phyloP scores from a whole-genome alignment of 2,113 vertebrate species.

The Daphoenositta chrysoptera region DNA sequence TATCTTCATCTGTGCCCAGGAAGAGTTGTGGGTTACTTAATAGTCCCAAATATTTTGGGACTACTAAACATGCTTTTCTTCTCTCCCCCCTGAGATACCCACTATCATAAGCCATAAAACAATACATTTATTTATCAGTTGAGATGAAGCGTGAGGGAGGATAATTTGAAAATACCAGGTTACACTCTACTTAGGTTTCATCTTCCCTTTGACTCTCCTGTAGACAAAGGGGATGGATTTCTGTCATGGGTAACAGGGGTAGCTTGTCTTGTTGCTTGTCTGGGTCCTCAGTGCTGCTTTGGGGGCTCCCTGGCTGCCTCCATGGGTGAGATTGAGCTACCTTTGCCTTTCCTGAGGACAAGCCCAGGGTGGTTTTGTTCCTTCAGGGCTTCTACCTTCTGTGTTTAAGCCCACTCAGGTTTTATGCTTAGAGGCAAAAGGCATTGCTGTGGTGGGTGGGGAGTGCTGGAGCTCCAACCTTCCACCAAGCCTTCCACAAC shows the following conservation, averaged over 20 bases:
- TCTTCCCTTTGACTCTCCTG: background rate
- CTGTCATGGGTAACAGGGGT: background rate
- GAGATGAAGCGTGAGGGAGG: rapidly evolving
- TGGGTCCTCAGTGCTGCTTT: background rate
- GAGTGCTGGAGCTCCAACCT: background rate
- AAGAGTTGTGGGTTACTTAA: background rate
- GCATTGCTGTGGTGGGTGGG: rapidly evolving
- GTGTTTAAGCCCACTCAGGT: background rate
- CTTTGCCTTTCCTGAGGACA: background rate
- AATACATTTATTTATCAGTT: background rate
- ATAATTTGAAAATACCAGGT: background rate
- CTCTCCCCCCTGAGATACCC: background rate
- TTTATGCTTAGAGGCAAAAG: background rate
- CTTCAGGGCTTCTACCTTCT: background rate
- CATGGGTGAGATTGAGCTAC: background rate
- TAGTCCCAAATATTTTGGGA: background rate
- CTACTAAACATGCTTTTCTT: background rate
- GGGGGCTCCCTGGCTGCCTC: background rate
- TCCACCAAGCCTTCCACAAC: rapidly evolving
- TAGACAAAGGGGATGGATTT: background rate
- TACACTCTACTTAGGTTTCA: background rate
- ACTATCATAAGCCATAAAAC: background rate
- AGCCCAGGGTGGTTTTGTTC: background rate
- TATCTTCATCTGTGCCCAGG: background rate
- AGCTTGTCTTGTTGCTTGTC: background rate